A percentile compares a stretch with the other conserved stretches of the same genome.
Evolutionary conservation across 2,888 invertebrate species (phyloP).

Genomic region (Dendrolimus pini): DNA sequence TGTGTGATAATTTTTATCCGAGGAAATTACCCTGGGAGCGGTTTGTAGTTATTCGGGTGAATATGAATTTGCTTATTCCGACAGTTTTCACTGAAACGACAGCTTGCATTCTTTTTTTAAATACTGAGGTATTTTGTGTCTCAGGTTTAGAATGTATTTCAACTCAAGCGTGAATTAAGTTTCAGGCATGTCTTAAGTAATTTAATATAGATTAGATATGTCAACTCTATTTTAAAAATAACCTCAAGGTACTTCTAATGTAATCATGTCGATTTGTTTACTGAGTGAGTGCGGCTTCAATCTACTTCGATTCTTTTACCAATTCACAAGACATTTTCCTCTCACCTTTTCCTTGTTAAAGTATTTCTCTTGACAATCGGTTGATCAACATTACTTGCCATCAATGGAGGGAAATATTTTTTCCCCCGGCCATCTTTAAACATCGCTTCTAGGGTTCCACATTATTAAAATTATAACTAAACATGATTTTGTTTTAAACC

Average conservation of each 20-base stretch:
- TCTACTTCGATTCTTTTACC: not conserved
- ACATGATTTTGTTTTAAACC: no score
- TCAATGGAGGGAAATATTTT: not conserved
- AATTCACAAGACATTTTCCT: not conserved
- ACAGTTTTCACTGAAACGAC: no score
- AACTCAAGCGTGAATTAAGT: no score
- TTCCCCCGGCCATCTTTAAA: not conserved
- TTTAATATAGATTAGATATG: no score
- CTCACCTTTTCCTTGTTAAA: not conserved
- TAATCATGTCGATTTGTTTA: not conserved
- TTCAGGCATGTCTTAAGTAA: no score
- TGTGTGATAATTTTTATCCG: no score
- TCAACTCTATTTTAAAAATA: not conserved
- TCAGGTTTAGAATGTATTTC: no score
- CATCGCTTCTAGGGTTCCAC: not conserved
- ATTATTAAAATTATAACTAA: not conserved
- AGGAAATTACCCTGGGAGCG: no score
- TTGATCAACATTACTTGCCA: not conserved
- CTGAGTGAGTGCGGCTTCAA: not conserved
- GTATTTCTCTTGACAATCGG: not conserved
- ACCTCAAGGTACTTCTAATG: not conserved
- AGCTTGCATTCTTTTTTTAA: no score
- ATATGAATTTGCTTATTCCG: no score
- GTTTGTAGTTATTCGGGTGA: no score
- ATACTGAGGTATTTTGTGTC: no score